Conservation (phyloP, 2,888 invertebrate species). For the Steinernema carpocapsae region DNA sequence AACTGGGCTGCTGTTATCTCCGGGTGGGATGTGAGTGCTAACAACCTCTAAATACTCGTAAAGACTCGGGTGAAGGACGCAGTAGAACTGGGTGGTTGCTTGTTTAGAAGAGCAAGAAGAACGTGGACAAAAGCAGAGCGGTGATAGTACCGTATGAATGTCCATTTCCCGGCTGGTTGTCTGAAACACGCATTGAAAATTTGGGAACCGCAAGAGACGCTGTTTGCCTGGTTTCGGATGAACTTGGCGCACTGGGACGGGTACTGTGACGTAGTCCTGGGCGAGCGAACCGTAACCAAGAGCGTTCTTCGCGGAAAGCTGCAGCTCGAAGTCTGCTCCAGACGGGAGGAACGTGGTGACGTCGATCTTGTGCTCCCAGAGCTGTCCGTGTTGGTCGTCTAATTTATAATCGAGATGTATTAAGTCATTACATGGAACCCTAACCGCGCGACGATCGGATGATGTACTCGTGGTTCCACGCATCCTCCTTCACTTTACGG, state of each 20-base stretch:
- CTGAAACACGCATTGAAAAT: not conserved
- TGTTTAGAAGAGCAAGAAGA: not conserved
- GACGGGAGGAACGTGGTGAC: constrained; percentile 26
- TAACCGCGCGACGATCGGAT: constrained; percentile 21
- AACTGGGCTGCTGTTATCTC: constrained; percentile 5
- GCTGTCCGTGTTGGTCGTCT: constrained; percentile 35
- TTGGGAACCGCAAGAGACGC: not conserved
- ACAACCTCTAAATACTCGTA: constrained; percentile 33
- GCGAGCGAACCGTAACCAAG: constrained; percentile 44
- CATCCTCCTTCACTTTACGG: constrained; percentile 38
- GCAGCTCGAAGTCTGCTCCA: constrained; percentile 40
- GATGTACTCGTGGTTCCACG: constrained; percentile 36
- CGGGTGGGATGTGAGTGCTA: not conserved
- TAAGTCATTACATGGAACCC: not conserved
- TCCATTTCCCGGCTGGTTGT: no score
- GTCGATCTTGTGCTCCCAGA: constrained; percentile 37
- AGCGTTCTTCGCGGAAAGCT: constrained; percentile 38
- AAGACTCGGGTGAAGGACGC: not conserved
- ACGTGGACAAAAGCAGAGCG: not conserved
- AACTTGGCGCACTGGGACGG: constrained; percentile 6
- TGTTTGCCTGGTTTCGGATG: not conserved
- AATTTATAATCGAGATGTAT: not conserved
- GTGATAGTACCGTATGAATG: not conserved
- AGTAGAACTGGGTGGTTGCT: not conserved
- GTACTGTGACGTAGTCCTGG: constrained; percentile 34